These are phyloP conservation scores for Gonioctena quinquepunctata DNA, from an alignment of 1,140 invertebrate genomes.

Conservation along the genomic window DNA sequence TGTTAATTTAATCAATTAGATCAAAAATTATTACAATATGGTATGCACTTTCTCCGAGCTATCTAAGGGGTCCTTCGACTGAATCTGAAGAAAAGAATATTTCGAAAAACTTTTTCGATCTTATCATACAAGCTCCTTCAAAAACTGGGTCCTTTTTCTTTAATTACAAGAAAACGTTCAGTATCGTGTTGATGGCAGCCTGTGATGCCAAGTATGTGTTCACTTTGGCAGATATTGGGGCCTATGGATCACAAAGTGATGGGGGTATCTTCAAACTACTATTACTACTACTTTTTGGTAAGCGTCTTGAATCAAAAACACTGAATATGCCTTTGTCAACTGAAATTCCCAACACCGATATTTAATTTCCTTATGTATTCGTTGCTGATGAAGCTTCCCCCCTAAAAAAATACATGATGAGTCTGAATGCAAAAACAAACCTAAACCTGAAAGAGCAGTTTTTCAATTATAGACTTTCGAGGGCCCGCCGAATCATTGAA, in stretches of 20 bases:
- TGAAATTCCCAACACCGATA: constrained; percentile 11
- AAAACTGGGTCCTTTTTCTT: constrained; percentile 22
- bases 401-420: constrained; percentile 22
- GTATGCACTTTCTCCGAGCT: too few relatives aligned
- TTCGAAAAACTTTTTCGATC: too few relatives aligned
- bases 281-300: constrained; percentile 21
- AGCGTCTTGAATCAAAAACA: too few relatives aligned
- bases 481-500: constrained; percentile 11
- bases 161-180: constrained; percentile 57
- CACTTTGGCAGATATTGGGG: constrained; percentile 52
- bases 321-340: constrained; percentile 11
- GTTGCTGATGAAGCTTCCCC: constrained; percentile 35
- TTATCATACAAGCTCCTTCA: constrained; percentile 24
- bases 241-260: constrained; percentile 49
- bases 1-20: too few relatives aligned
- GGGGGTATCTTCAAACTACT: constrained; percentile 30
- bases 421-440: not conserved
- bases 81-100: too few relatives aligned
- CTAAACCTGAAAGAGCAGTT: not conserved
- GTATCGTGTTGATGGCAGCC: constrained; percentile 55
- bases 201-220: constrained; percentile 55
- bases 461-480: constrained; percentile 19
- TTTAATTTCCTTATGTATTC: constrained; percentile 25
- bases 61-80: too few relatives aligned
- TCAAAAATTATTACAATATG: too few relatives aligned